Base-by-base conservation (phyloP, 1,140 invertebrate genomes). In the Ericerus pela region DNA sequence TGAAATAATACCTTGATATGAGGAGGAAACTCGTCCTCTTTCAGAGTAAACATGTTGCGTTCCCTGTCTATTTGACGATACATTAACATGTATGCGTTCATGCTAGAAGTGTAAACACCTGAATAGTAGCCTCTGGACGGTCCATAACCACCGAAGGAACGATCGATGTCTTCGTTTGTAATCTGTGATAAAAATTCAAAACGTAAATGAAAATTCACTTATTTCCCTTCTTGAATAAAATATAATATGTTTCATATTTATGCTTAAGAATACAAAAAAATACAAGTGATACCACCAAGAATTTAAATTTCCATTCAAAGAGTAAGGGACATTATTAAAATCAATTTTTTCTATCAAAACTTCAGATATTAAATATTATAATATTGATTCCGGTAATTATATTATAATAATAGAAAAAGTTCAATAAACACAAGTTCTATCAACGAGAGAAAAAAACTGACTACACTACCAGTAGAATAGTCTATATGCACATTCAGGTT, bases 41-140 rank as follows among this genome's bases (percentile, higher is more conserved):
- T 72, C 66, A 85, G 81, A 18, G 81, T 79, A 52, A 76, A 68
- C 66, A 73, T 71, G 73, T 90, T 91, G 37, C 76, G 70, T 43
- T 76, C 68, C 54, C 75, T 74, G 70, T 90, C 82, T 51, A 88
- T 81, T 70, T 87, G 82, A 57, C 90, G 71, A 65, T 93, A 94
- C 83, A 92, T 89, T 20, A 94, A 73, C 88, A 94, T 93, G 63
- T 94, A 93, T 0, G 89, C 89, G 72, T 91, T 93, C 36, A 88
- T 89, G 64, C 86, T 90, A 58, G 84, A 87, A 62, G 75, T 81
- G 63, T 83, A 87, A 20, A 78, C 78, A 51, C 77, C 78, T 30
- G 79, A 84, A 64, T 85, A 88, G 66, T 85, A 87, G 5, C 75
- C 76, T 59, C 81, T 72, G 30, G 72, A 71, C 1, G 78, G 73